Conservation (phyloP, 2,797 vertebrate species). For the Lepus townsendii region DNA sequence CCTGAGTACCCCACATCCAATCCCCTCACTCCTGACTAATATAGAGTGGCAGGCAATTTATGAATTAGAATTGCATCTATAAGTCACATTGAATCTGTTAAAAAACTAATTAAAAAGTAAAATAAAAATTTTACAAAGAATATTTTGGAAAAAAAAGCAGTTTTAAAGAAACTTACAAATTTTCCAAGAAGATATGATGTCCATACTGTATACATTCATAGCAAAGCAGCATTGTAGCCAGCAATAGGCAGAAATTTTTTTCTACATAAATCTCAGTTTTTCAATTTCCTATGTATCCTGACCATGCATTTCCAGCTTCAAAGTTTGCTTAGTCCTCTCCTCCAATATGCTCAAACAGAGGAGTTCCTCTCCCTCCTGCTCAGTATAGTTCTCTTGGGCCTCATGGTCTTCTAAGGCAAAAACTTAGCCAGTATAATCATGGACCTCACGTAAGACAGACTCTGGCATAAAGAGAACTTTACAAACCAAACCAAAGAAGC, state of each 20-base stretch:
- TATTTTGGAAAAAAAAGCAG: not conserved
- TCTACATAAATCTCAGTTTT: not conserved
- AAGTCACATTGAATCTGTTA: not conserved
- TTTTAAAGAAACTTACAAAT: constrained; percentile 38
- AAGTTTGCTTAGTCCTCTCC: not conserved
- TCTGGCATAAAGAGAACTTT: not conserved
- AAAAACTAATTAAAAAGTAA: not conserved
- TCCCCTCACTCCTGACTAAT: not conserved
- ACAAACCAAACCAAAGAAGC: not conserved
- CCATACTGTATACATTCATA: not conserved
- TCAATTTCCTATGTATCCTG: not conserved
- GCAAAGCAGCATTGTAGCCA: not conserved
- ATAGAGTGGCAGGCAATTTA: not conserved
- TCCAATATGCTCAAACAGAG: not conserved
- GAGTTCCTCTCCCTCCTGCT: not conserved
- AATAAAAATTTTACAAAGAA: no score
- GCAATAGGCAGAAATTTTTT: not conserved
- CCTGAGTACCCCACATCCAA: not conserved
- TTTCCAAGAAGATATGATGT: not conserved
- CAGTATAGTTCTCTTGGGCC: not conserved
- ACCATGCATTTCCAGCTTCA: not conserved
- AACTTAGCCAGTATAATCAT: not conserved
- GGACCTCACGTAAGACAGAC: not conserved
- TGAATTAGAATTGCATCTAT: not conserved
- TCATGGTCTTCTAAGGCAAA: not conserved